Conservation (phyloP, 2,113 vertebrate species). For the Atlantisia rogersi region DNA sequence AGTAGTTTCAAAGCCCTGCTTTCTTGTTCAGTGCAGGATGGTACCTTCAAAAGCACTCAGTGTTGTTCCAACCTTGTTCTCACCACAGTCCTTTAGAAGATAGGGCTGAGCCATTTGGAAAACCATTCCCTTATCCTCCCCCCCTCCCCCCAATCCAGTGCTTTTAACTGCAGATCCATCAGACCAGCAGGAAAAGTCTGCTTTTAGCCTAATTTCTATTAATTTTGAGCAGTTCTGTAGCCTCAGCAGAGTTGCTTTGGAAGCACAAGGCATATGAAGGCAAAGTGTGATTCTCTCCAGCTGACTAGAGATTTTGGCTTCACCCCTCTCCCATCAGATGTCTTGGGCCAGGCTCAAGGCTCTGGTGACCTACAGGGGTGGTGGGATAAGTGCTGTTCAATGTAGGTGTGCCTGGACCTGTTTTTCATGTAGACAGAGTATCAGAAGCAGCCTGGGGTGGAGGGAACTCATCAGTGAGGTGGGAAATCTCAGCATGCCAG, state of each 20-base stretch:
- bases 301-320: neutral
- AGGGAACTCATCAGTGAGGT: neutral
- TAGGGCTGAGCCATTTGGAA: neutral
- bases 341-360: neutral
- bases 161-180: neutral
- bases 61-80: neutral
- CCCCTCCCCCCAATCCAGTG: neutral
- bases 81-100: neutral
- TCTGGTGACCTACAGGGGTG: accelerated
- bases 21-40: neutral
- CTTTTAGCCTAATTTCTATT: neutral
- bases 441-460: neutral
- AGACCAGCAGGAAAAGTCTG: neutral
- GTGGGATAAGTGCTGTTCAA: neutral
- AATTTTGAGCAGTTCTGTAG: neutral
- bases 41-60: neutral
- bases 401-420: neutral
- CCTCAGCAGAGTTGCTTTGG: neutral
- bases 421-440: neutral
- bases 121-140: no score
- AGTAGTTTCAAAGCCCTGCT: neutral
- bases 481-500: neutral
- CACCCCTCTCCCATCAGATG: accelerated
- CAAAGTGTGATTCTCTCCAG: neutral
- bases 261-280: neutral